Base-by-base conservation (phyloP, 2,113 vertebrate genomes). In the Bufo gargarizans region DNA sequence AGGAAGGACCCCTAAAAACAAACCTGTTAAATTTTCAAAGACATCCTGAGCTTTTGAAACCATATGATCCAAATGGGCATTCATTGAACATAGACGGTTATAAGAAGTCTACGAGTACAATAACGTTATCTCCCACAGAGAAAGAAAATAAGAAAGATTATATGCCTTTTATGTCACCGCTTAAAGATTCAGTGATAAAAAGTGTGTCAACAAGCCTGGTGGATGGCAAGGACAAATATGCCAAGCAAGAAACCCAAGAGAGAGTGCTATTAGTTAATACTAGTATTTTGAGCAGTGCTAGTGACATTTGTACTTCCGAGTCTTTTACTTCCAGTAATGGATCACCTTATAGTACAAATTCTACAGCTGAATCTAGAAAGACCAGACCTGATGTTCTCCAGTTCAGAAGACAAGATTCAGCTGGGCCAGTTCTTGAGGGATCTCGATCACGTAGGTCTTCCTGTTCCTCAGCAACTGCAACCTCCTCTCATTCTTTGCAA, bases 21-120 rank as follows among this genome's bases (percentile, higher is more conserved):
- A 92, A 89, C 4, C 86, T 98, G 86, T 93, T 98, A 85, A 99
- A 99, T 92, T 98, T 96, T 90, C 97, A 99, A 91, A 97, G 91
- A 87, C 96, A 99, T 86, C 97, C 98, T 16, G 98, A 99, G 93
- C 92, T 99, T 84, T 91, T 99, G 82, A 96, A 97, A 92, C 97
- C 98, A 0, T 99, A 99, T 17, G 94, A 98, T 92, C 97, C 97
- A 22, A 94, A 96, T 59, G 96, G 94, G 90, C 96, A 92, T 91
- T 93, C 93, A 69, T 85, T 95, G 82, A 95, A 91, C 69, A 84
- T 95, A n/a, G 89, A 93, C n/a, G 90, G 89, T 63, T 92, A 91
- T 76, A 93, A 86, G 0, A 90, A 92, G 76, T 65, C 92, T 14
- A 92, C 92, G n/a, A 89, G 92, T 72, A 91, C 87, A 69, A 91